Evolutionary conservation across 2,888 invertebrate genomes (phyloP), one percentile per base, ranked within the genome.

Genomic region (Sesia bembeciformis): DNA sequence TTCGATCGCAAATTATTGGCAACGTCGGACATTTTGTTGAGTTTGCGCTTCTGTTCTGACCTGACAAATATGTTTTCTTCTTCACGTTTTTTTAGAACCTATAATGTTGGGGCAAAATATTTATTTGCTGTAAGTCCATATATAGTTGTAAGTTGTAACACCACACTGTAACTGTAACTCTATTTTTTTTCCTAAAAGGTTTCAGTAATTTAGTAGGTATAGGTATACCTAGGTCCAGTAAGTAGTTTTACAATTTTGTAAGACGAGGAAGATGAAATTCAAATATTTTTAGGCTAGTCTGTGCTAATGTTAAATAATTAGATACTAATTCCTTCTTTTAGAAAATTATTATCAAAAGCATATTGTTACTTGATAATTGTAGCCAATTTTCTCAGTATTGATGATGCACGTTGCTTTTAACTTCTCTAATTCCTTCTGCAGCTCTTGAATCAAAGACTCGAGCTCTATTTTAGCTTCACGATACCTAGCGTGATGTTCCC

Each of bases 361-460:
- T 23, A 23, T 23, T 6, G 41, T 58, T 59, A 86, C 90, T 71
- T 96, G 95, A 74, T 96, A 97, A 74, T 96, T 97, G 72, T 97
- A 98, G 66, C 97, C 95, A 54, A 98, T 90, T 78, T 97, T 97
- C 75, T 97, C 97, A 6, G 94, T 93, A 73, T 97, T 97, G 64
- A 97, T 92, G 53, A 96, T 88, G 58, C 96, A 95, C 4, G 94
- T 91, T 4, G 95, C 93, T 76, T 96, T 95, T 39, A 95, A 91
- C 63, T 92, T 91, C 66, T 95, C 93, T 59, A 97, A 85, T 77
- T 97, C 96, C 60, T 93, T 92, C 70, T 96, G 93, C 55, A 97
- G 84, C 49, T 92, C 92, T 75, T 96, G 94, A 56, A 92, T 92
- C 60, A 95, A 91, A 5, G 90, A 89, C 68, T 94, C 94, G 4